Base-by-base conservation (phyloP, 35 echinoderm and acorn worm genomes). In the Patiria miniata region DNA sequence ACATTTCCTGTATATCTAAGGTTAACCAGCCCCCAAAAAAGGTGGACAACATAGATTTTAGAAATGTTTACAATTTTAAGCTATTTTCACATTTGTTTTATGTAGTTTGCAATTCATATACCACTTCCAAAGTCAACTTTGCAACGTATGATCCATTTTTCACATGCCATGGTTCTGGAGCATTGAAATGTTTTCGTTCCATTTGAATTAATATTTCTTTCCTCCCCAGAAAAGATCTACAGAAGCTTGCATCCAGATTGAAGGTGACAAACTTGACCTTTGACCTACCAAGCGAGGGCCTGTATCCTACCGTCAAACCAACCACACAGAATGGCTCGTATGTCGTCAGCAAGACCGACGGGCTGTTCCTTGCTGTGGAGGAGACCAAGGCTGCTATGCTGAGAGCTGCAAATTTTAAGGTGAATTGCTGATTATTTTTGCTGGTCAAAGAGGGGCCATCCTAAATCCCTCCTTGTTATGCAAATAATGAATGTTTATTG, bases 331-430 rank as follows among this genome's bases (percentile, higher is more conserved):
- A 83, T 83, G 86, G 81, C 10, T 84, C 81, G 33, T 88, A 93
- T 36, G 38, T 82, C 39, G 82, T 93, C 61, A 78, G 78, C 28
- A 56, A 82, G 6, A 88, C 91, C 21, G 52, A n/a, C 15, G 68
- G 83, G 9, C 40, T 94, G 10, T 94, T 58, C 47, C 36, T 94
- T 28, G 56, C 68, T 21, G 85, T 94, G 69, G 39, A 77, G 51
- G 83, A 94, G 29, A 23, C 83, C 8, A 69, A 51, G 12, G 92
- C 92, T 4, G 77, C 52, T 19, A 52, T 29, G 15, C 40, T 93
- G 16, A 84, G 83, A 34, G 40, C 40, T 15, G 30, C 85, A 38
- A 94, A 94, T 39, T 94, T 90, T 79, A 89, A 94, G 92, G 92
- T 89, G 89, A 56, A 69, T 5, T 47, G 4, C 42, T 47, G 42